These are phyloP conservation scores for Gallinago paraguaiae DNA, from an alignment of 2,113 vertebrate genomes.

Conservation along the genomic window DNA sequence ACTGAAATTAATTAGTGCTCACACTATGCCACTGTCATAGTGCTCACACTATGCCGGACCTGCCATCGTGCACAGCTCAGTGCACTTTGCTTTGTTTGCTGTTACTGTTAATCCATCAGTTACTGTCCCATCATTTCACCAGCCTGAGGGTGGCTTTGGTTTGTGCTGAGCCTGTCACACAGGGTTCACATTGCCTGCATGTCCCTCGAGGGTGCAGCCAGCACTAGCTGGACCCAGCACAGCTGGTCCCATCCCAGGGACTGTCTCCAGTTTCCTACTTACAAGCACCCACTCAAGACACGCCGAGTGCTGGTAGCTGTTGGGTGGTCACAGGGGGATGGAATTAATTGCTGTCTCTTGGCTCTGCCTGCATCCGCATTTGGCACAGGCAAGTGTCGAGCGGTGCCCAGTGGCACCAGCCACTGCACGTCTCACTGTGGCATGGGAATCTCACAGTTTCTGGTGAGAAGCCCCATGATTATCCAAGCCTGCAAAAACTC, in stretches of 20 bases:
- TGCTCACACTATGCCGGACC: accelerated
- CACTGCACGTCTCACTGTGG: accelerated
- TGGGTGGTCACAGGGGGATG: background rate
- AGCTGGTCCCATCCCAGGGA: background rate
- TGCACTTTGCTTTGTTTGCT: background rate
- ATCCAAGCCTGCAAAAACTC: background rate
- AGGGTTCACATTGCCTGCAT: background rate
- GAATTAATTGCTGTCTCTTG: background rate
- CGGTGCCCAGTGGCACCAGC: background rate
- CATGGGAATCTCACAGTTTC: background rate
- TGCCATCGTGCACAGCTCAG: background rate
- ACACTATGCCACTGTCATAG: accelerated
- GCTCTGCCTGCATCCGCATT: accelerated
- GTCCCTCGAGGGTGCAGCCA: background rate
- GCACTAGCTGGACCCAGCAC: background rate
- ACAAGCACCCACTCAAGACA: background rate
- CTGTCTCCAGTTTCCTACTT: background rate
- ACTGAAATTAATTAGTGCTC: background rate
- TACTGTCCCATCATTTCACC: background rate
- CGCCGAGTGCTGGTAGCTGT: background rate
- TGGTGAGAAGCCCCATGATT: background rate
- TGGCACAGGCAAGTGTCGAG: background rate
- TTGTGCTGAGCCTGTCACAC: background rate
- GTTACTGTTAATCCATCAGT: too few relatives aligned
- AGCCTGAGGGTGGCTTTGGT: background rate